Base-by-base conservation (phyloP, 2,888 invertebrate genomes). In the Synanthedon myopaeformis region DNA sequence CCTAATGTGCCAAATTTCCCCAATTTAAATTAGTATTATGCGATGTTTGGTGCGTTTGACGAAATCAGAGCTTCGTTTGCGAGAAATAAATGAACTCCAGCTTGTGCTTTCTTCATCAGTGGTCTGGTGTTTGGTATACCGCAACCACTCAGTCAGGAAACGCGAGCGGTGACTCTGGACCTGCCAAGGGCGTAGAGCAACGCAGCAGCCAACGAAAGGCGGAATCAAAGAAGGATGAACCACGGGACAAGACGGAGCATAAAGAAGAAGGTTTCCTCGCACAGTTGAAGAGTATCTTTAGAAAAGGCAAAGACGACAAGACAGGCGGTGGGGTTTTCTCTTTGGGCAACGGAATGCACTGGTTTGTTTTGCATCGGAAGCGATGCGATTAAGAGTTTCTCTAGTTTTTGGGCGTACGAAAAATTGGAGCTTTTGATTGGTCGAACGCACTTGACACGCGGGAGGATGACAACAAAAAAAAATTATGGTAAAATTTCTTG, bases 81-180 rank as follows among this genome's bases (percentile, higher is more conserved):
- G 72, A 71, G 56, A 61, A 51, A 35, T 51, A 70, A 82, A 82
- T 84, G 82, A 83, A 82, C 79, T 71, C 82, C 79, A 85, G 85
- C 78, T 76, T 85, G 79, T 84, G 70, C 81, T 84, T 86, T 85
- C 66, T 83, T 79, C 81, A 82, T 81, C 84, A 85, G 86, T 72
- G 76, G 78, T 73, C 59, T 58, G 74, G 72, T 62, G 66, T 72
- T 60, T 64, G 77, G 69, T 61, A 71, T 56, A 62, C 62, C 54
- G 55, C 58, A 53, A 55, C 56, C 56, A n/a, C 41, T 10, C 23
- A 57, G 55, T 51, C 56, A 56, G 6, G 51, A 35, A 54, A 62
- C 48, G 57, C 57, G 54, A 56, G 57, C 28, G 52, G 56, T n/a
- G 55, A 55, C 3, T 35, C 35, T 10, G 35, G 35, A 35, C 42